phyloP scores from a whole-genome alignment of 2,797 vertebrate species.

The Pyrocephalus nanus region DNA sequence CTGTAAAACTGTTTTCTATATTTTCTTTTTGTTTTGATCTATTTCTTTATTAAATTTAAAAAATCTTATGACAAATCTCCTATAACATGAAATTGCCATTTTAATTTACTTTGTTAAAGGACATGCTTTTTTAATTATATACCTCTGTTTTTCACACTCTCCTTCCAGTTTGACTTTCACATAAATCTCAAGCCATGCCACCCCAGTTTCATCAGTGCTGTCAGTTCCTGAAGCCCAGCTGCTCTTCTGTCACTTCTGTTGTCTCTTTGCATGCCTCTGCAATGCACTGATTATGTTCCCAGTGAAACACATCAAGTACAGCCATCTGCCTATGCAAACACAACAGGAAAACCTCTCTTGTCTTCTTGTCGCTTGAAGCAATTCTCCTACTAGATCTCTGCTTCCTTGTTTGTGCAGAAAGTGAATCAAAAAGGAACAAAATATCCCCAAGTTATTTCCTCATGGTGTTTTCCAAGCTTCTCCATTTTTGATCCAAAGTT shows the following conservation, averaged over 20 bases:
- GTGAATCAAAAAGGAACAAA: background rate
- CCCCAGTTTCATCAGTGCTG: background rate
- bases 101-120: background rate
- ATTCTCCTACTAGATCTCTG: background rate
- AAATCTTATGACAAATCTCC: background rate
- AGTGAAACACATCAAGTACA: background rate
- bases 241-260: slow-evolving; percentile 2
- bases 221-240: slow-evolving; percentile 21
- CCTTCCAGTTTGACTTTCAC: background rate
- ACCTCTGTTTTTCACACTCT: background rate
- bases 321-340: slow-evolving; percentile 16
- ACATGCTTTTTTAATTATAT: background rate
- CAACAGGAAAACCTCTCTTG: background rate
- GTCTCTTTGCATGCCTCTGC: slow-evolving; percentile 4
- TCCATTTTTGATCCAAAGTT: background rate
- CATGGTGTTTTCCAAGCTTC: background rate
- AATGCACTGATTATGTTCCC: background rate
- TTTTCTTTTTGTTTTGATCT: background rate
- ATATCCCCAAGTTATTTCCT: background rate
- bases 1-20: background rate
- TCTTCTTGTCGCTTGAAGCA: slow-evolving; percentile 6
- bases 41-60: background rate
- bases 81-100: background rate
- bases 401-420: background rate
- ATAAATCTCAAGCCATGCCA: background rate